Base-by-base conservation (phyloP, 2,888 invertebrate genomes). In the Busseola fusca region DNA sequence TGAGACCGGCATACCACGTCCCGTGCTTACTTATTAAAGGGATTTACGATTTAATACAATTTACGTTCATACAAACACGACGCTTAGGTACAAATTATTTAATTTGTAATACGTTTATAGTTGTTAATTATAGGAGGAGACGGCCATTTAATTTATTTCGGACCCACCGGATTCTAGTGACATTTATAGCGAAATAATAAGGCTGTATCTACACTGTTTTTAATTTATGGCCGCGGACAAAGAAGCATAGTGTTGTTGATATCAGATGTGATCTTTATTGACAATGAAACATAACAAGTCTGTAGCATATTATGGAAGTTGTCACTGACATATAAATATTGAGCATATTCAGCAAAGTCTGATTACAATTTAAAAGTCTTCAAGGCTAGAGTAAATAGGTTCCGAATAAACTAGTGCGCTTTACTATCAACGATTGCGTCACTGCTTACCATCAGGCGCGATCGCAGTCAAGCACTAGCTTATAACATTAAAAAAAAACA, bases 11-110 rank as follows among this genome's bases (percentile, higher is more conserved):
- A 91, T 92, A 88, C 91, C 91, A 87, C 83, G 88, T 89, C 90
- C 88, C 89, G 84, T 88, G 87, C 89, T 91, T 90, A 91, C 93
- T 92, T 94, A 93, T 94, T 93, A 92, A 91, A 83, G 87, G 91
- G 93, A 92, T 93, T 93, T 93, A 93, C 91, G 91, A 92, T 93
- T 88, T 88, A 90, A 92, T 92, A 93, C 91, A 93, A 93, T 93
- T 93, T 91, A 91, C 91, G 88, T 92, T 87, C 86, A 86, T 89
- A 88, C 93, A 94, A 93, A 93, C 92, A 93, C 89, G 91, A 91
- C 89, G 89, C 87, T 88, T 89, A 87, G 89, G 85, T 90, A 94
- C 92, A 93, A 94, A 94, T 93, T 90, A 91, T 93, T 93, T 93
- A 92, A 94, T 94, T 94, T 93, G 91, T 94, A 90, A 92, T 91